Conservation (phyloP, 2,888 invertebrate genomes). For the Eupelmus urozonus region DNA sequence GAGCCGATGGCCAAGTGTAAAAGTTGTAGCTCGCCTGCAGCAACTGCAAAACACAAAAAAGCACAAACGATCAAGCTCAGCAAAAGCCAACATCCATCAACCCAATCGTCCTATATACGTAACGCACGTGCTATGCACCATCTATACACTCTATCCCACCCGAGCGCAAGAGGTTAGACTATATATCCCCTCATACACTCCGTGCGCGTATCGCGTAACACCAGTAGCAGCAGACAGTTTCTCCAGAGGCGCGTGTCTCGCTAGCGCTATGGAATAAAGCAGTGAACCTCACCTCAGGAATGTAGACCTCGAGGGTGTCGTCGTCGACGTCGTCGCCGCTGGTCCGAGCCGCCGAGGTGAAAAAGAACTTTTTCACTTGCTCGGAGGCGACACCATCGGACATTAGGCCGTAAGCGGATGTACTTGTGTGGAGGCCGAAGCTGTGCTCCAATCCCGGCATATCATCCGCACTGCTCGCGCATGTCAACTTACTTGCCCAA, state of each 20-base stretch:
- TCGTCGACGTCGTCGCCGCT: constrained; percentile 79
- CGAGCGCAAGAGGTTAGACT: too few species aligned
- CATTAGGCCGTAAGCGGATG: constrained; percentile 78
- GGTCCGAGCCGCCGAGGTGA: constrained; percentile 77
- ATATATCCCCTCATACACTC: too few species aligned
- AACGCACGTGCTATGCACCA: constrained; percentile 27
- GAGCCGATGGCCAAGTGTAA: constrained; percentile 97
- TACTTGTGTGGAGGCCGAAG: constrained; percentile 71
- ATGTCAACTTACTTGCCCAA: too few species aligned
- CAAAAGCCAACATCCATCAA: too few species aligned
- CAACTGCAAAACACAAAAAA: constrained; percentile 79
- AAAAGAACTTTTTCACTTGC: constrained; percentile 90
- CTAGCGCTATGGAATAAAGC: too few species aligned
- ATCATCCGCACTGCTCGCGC: constrained; percentile 54
- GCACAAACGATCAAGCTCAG: too few species aligned
- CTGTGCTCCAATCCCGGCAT: constrained; percentile 76
- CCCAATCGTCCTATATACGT: background rate
- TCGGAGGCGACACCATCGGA: constrained; percentile 81
- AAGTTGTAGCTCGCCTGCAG: constrained; percentile 93
- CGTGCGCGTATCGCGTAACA: constrained; percentile 42
- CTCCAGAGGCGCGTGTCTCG: too few species aligned
- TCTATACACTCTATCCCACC: constrained; percentile 15
- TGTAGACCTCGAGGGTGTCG: constrained; percentile 88
- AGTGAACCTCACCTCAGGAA: constrained; percentile 83
- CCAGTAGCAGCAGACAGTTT: constrained; percentile 29